Evolutionary conservation across 2,113 vertebrate genomes (phyloP).

Genomic region (Pseudolaguvia tuberculata): DNA sequence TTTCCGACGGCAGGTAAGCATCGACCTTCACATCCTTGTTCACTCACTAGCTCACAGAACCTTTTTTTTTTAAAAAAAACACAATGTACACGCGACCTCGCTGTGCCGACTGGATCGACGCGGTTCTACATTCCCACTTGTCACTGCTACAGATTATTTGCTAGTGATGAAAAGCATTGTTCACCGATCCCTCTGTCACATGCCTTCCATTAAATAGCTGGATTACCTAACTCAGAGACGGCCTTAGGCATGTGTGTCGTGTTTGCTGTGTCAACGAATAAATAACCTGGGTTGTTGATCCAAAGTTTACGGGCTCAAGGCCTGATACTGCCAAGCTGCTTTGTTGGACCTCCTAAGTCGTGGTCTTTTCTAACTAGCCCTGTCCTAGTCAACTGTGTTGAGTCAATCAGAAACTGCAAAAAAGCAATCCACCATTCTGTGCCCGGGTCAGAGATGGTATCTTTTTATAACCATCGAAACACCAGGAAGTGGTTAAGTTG

Average conservation of each 20-base stretch:
- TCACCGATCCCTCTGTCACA: background rate
- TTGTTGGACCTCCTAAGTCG: too few species aligned
- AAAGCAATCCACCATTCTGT: too few species aligned
- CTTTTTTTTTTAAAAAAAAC: background rate
- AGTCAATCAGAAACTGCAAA: too few species aligned
- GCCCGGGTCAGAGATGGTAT: too few species aligned
- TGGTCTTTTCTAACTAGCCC: too few species aligned
- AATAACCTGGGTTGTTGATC: too few species aligned
- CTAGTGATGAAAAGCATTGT: conserved; percentile 6
- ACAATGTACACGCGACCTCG: background rate
- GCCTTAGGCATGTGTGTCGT: background rate
- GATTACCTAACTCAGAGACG: background rate
- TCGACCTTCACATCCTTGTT: background rate
- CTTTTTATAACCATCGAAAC: too few species aligned
- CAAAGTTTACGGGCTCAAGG: too few species aligned
- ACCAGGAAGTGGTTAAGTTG: too few species aligned
- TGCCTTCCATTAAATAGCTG: background rate
- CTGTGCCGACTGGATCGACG: background rate
- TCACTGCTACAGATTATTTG: background rate
- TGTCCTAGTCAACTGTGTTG: too few species aligned
- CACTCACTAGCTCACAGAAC: background rate
- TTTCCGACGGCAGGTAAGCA: background rate
- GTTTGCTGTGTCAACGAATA: background rate
- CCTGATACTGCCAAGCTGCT: too few species aligned
- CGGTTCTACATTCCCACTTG: background rate